phyloP scores from a whole-genome alignment of 64 coral and sea anemone species.

The Catalaphyllia jardinei region DNA sequence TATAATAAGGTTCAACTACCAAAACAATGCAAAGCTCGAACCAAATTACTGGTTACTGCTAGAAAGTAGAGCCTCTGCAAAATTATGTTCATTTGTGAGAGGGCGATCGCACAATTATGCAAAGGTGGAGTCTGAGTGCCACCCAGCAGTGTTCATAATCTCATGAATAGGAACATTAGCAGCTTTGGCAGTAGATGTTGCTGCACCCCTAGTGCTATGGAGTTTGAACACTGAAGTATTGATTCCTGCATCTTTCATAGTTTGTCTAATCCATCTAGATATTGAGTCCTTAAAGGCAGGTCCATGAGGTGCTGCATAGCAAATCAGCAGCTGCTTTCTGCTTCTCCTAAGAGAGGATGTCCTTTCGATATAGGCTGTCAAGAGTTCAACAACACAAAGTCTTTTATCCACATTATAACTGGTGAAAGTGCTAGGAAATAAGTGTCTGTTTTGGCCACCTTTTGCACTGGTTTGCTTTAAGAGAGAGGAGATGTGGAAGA shows the following conservation, averaged over 20 bases:
- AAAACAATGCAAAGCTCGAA: no score
- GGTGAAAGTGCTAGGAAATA: constrained; percentile 17
- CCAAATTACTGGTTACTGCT: no score
- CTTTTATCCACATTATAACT: constrained; percentile 15
- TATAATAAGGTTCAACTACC: no score
- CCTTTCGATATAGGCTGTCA: constrained; percentile 30
- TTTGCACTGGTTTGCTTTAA: constrained; percentile 62
- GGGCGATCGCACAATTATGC: neutral
- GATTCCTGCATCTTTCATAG: constrained; percentile 48
- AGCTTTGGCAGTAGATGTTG: neutral
- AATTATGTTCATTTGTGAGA: no score
- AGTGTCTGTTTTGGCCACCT: constrained; percentile 35
- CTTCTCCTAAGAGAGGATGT: neutral
- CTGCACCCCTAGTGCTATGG: constrained; percentile 8
- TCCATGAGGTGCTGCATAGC: constrained; percentile 39
- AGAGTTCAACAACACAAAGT: constrained; percentile 18
- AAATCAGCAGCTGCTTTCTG: constrained; percentile 28
- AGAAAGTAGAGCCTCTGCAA: no score
- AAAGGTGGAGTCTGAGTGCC: neutral
- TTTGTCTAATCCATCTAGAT: constrained; percentile 20
- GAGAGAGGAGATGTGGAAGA: constrained; percentile 42
- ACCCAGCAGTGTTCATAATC: neutral
- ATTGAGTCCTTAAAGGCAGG: constrained; percentile 45
- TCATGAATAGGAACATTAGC: no score
- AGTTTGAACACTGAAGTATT: constrained; percentile 3